Base-by-base conservation (phyloP, 2,797 vertebrate genomes). In the Kryptopterus vitreolus region DNA sequence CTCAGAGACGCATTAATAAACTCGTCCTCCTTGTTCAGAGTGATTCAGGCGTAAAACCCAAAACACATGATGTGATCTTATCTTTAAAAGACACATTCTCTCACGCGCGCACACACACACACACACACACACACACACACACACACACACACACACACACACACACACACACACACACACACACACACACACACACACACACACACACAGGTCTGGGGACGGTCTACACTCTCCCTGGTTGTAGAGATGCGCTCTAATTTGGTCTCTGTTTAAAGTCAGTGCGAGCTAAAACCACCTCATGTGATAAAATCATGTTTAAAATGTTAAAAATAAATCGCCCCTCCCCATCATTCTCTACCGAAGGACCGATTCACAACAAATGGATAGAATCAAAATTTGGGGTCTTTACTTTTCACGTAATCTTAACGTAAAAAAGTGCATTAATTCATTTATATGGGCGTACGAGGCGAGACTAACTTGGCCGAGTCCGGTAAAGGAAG, bases 21-120 rank as follows among this genome's bases (percentile, higher is more conserved):
- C 80, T 31, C 11, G 65, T 46, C 65, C 6, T 8, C n/a, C n/a
- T 58, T 46, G 61, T 79, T 58, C 22, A 48, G 52, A 50, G 62
- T 29, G 15, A 33, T 22, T 71, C n/a, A 57, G 20, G 26, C 59
- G 58, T 48, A 33, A 76, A 69, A 50, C 15, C 24, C 38, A 43
- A 55, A 75, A 74, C 9, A 13, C n/a, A 68, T 16, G 22, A 65
- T 46, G 53, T 68, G 35, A 65, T 65, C 43, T 48, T 48, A 68
- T 48, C 9, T 7, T 48, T 4, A 48, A 61, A 43, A 43, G 6
- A 43, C 38, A 43, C 38, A 43, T 10, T 43, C 38, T 43, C 38
- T 43, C 38, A 7, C 38, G 7, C 38, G 7, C 38, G 0, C 6
- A 10, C 38, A n/a, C 22, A 63, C 24, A 52, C 58, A 48, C 31